Evolutionary conservation across 2,113 vertebrate species (phyloP), one percentile per base, ranked within the genome.

Genomic region (Zapornia atra): DNA sequence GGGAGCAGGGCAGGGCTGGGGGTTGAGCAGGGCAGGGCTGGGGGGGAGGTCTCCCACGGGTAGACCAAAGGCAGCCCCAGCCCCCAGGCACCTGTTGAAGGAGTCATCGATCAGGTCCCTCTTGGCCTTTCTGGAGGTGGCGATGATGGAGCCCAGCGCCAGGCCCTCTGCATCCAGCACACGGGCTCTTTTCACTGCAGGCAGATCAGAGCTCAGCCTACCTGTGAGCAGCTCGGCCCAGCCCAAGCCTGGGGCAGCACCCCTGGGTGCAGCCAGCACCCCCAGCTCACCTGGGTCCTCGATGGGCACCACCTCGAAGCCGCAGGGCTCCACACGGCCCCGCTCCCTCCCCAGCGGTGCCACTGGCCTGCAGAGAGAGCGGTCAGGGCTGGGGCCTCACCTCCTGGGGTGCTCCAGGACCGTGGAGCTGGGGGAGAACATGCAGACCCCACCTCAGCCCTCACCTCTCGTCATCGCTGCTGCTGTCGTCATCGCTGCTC

Each of bases 101-200:
- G 99, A 99, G 29, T 97, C 86, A 3, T 99, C 98, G 10, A 99
- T 88, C 75, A 99, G 96, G 82, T 99, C 99, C 57, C 99, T 97
- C 44, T 85, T 96, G 87, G 98, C 98, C 95, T 99, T 99, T 96
- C 98, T 99, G 42, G 99, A 99, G 9, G 98, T 98, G 68, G 98
- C 99, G 5, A 99, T 99, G 89, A 99, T 59, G 3, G 98, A 98
- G 54, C 99, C 99, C 0, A 99, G 96, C 3, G 99, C 99, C 78
- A 99, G 97, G 21, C 99, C 99, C 92, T 99, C 99, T 22, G 99
- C 97, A 5, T 99, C 98, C 89, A 99, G 97, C 71, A 99, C 98
- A 36, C 97, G 97, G 22, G 97, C 97, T 56, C 97, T 98, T 92
- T 99, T 99, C 95, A 97, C 99, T 99, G 96, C 51, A 53, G 17